A percentile compares a stretch with the other conserved stretches of the same genome.
These are phyloP conservation scores for Calliphora vicina DNA, from an alignment of 1,140 invertebrate genomes.

Conservation along the genomic window DNA sequence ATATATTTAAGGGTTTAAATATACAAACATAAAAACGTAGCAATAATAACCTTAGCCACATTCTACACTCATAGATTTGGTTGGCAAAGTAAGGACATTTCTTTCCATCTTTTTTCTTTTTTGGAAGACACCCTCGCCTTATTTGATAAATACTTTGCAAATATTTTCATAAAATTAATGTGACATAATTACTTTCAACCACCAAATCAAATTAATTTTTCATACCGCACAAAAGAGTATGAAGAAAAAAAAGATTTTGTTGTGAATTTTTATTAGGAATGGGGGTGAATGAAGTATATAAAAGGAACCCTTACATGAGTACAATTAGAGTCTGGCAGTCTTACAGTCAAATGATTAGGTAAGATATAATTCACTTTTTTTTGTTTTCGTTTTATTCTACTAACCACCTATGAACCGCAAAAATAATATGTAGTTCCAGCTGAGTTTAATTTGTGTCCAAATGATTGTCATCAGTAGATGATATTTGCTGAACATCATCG, in stretches of 20 bases:
- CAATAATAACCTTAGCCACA: background rate
- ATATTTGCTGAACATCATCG: background rate
- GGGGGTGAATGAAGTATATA: background rate
- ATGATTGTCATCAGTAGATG: background rate
- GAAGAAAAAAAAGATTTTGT: background rate
- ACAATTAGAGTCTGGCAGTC: background rate
- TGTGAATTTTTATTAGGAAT: background rate
- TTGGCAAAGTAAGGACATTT: background rate
- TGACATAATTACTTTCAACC: conserved; percentile 43
- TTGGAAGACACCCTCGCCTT: background rate
- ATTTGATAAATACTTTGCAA: conserved; percentile 21
- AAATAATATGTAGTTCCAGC: conserved; percentile 10
- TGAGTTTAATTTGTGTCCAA: conserved; percentile 13
- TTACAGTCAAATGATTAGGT: conserved; percentile 19
- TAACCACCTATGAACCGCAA: background rate
- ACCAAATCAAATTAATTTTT: conserved; percentile 43
- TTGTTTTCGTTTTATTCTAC: background rate
- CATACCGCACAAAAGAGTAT: conserved; percentile 29
- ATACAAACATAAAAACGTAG: background rate
- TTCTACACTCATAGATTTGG: background rate
- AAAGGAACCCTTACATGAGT: conserved; percentile 27
- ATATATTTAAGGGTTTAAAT: conserved; percentile 2
- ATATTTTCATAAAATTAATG: conserved; percentile 39
- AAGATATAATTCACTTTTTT: background rate
- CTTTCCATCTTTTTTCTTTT: background rate